phyloP scores from a whole-genome alignment of 1,140 invertebrate species.

The Leucophenga varia region DNA sequence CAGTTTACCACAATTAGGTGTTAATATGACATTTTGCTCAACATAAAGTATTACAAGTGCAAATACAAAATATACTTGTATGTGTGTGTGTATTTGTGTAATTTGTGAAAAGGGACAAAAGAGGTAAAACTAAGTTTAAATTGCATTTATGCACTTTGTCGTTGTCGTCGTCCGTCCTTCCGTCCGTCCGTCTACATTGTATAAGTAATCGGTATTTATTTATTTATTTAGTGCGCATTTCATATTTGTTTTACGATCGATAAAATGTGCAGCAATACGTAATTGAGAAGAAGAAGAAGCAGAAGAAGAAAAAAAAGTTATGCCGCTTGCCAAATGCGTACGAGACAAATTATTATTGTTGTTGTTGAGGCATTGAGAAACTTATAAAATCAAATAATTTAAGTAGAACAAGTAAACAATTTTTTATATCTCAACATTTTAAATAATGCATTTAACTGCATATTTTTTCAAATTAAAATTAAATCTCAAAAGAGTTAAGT shows the following conservation, averaged over 20 bases:
- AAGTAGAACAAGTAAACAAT: too few species aligned
- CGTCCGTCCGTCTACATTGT: slow-evolving; percentile 12
- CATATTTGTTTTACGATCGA: slow-evolving; percentile 33
- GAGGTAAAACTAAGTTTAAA: slow-evolving; percentile 27
- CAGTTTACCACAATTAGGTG: slow-evolving; percentile 41
- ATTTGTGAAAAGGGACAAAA: too few species aligned
- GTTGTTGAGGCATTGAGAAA: too few species aligned
- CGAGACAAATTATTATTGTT: too few species aligned
- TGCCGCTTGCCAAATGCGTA: too few species aligned
- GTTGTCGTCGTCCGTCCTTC: not conserved
- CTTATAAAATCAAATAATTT: too few species aligned
- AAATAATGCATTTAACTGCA: too few species aligned
- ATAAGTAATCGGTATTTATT: slow-evolving; percentile 6
- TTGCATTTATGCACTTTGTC: slow-evolving; percentile 19
- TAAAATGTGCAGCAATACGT: slow-evolving; percentile 30
- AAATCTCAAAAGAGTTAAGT: too few species aligned
- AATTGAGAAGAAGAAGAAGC: too few species aligned
- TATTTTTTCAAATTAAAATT: too few species aligned
- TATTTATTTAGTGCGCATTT: slow-evolving; percentile 18
- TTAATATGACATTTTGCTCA: slow-evolving; percentile 44
- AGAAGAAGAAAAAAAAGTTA: too few species aligned
- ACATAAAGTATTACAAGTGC: slow-evolving; percentile 4
- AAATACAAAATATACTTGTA: not conserved
- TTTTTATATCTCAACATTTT: too few species aligned
- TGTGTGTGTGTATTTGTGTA: slow-evolving; percentile 5